A percentile compares a stretch with the other conserved stretches of the same genome.
Conservation (phyloP, 1,140 invertebrate species). For the Oedothorax gibbosus region DNA sequence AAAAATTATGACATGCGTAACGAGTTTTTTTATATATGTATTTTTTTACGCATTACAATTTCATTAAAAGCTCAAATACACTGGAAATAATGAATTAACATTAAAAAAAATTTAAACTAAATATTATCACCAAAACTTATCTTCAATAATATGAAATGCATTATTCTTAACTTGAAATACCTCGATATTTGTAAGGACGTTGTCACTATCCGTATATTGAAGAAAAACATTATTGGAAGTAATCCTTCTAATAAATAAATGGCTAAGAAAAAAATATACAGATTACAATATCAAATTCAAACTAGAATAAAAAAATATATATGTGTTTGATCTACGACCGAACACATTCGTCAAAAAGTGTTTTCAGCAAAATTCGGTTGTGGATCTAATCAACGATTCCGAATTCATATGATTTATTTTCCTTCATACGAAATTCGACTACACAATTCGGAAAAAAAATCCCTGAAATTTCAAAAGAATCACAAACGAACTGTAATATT, state of each 20-base stretch:
- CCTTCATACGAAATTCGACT: conserved; percentile 24
- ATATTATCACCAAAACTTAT: no score
- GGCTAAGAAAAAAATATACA: conserved; percentile 15
- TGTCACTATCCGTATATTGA: no score
- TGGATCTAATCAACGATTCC: neutral
- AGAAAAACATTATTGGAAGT: no score
- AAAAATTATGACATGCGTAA: no score
- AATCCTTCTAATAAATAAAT: neutral
- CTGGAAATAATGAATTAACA: no score
- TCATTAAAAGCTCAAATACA: no score
- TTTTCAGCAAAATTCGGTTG: conserved; percentile 6
- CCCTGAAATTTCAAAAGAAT: conserved; percentile 1
- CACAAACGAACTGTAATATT: neutral
- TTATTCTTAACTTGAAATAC: no score
- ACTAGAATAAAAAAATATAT: neutral
- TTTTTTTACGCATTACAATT: no score
- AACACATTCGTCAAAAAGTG: conserved; percentile 1
- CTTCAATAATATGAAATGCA: no score
- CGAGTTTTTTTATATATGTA: no score
- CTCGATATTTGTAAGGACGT: no score
- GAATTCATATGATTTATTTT: conserved; percentile 10
- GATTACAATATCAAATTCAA: neutral
- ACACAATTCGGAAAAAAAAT: conserved; percentile 30
- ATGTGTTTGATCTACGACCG: conserved; percentile 3
- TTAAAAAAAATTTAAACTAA: no score